Percentiles rank a stretch among this genome's conserved stretches.
Conservation (phyloP, 2,888 invertebrate species). For the Corythucha ciliata region DNA sequence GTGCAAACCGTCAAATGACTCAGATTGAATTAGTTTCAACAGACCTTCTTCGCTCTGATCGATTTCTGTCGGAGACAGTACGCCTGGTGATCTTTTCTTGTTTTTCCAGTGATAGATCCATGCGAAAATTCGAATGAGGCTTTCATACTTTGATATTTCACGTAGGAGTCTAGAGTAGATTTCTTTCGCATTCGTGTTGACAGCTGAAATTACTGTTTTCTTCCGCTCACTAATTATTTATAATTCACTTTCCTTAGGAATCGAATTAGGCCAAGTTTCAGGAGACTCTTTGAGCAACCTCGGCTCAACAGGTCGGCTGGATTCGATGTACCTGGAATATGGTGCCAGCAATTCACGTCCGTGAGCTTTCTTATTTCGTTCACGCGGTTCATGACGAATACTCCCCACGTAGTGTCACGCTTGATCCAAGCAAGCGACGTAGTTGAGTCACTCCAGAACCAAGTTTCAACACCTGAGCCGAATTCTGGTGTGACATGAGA, state of each 20-base stretch:
- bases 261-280: background rate
- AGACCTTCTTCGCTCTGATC: background rate
- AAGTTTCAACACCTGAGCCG: background rate
- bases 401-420: constrained; percentile 30
- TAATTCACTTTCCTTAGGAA: background rate
- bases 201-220: background rate
- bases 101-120: constrained; percentile 3
- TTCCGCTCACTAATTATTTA: too few relatives aligned
- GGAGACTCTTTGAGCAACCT: background rate
- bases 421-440: background rate
- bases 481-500: constrained; percentile 19
- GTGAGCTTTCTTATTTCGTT: background rate
- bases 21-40: too few relatives aligned
- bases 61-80: background rate
- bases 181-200: too few relatives aligned
- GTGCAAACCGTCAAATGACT: too few relatives aligned
- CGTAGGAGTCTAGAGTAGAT: too few relatives aligned
- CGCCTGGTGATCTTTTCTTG: background rate
- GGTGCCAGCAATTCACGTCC: constrained; percentile 9
- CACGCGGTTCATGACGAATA: constrained; percentile 3
- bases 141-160: background rate
- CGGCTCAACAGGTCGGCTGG: constrained; percentile 22
- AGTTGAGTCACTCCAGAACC: constrained; percentile 3
- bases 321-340: constrained; percentile 37
- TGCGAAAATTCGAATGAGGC: too few relatives aligned